Evolutionary conservation across 2,113 vertebrate species (phyloP).

Genomic region (Hemiscyllium ocellatum): DNA sequence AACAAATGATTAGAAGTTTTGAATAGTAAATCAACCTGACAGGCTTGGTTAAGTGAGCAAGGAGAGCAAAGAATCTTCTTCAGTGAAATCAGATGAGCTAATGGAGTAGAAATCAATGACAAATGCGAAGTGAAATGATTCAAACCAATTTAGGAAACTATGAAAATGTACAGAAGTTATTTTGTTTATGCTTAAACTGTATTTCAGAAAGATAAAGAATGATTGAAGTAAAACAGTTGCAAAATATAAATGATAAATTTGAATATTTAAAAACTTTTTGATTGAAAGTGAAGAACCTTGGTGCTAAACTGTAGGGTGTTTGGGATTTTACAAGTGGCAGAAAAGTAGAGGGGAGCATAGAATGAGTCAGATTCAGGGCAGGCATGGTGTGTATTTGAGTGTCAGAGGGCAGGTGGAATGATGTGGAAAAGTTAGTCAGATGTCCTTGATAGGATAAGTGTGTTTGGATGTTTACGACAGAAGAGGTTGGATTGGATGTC

Average conservation of each 20-base stretch:
- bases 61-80: not conserved
- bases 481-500: too few species aligned
- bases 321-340: too few species aligned
- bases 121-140: constrained; percentile 1
- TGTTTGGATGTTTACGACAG: too few species aligned
- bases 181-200: not conserved
- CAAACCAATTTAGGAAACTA: not conserved
- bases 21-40: not conserved
- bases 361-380: too few species aligned
- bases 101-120: not conserved
- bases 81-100: not conserved
- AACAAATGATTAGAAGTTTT: not conserved
- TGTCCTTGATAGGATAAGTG: too few species aligned
- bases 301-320: not conserved
- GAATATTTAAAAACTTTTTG: not conserved
- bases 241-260: not conserved
- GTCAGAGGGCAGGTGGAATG: too few species aligned
- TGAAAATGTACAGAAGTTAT: not conserved
- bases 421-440: too few species aligned
- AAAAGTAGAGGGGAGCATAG: too few species aligned
- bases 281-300: not conserved
- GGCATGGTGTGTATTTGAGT: too few species aligned
- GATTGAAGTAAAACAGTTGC: not conserved
- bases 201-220: not conserved
- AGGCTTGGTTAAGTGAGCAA: not conserved